Evolutionary conservation across 2,797 vertebrate genomes (phyloP).

Genomic region (Cottoperca gobio): DNA sequence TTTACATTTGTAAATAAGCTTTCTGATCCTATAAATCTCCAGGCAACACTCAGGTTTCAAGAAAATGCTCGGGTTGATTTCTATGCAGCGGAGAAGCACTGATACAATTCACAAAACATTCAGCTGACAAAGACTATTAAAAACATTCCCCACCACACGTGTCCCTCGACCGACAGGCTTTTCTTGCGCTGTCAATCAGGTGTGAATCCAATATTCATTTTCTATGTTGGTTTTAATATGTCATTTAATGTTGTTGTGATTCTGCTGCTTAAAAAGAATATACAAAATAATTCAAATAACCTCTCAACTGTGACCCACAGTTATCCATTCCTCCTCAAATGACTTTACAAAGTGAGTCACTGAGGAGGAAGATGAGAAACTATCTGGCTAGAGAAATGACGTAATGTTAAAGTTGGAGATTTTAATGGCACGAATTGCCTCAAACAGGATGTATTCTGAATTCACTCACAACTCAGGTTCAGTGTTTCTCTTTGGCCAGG

Average conservation of each 20-base stretch:
- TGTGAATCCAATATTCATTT: constrained; percentile 11
- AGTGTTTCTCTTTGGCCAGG: constrained; percentile 16
- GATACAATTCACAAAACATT: constrained; percentile 20
- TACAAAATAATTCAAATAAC: background rate
- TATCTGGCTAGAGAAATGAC: background rate
- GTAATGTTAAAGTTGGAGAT: constrained; percentile 4
- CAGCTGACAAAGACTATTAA: constrained; percentile 7
- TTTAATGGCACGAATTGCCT: constrained; percentile 21
- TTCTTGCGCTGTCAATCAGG: constrained; percentile 8
- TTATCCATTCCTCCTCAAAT: background rate
- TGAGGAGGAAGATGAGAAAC: constrained; percentile 9
- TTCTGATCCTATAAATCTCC: constrained; percentile 46
- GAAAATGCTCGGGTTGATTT: constrained; percentile 38
- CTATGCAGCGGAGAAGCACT: background rate
- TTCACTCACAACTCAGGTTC: constrained; percentile 14
- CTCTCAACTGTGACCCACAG: background rate
- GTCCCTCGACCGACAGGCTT: background rate
- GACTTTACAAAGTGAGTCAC: constrained; percentile 11
- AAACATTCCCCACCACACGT: constrained; percentile 15
- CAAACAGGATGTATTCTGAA: constrained; percentile 24
- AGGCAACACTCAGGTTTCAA: background rate
- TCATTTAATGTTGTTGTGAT: background rate
- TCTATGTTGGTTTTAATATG: constrained; percentile 21
- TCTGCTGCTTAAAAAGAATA: too few species aligned
- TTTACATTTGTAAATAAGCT: constrained; percentile 52